These are phyloP conservation scores for Patella ulyssiponensis DNA, from an alignment of 2,888 invertebrate genomes.

Conservation along the genomic window DNA sequence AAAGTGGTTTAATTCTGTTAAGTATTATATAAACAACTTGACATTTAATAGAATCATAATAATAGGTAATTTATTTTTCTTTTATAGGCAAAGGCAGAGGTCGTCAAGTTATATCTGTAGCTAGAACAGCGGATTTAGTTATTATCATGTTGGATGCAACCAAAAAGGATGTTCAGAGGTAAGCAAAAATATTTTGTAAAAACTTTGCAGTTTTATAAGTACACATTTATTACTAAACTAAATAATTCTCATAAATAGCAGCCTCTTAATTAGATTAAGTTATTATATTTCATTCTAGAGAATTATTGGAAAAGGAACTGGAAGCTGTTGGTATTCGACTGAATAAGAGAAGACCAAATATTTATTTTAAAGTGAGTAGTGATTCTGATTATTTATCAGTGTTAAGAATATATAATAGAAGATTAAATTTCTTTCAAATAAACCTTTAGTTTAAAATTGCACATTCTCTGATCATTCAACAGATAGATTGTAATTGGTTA, in stretches of 20 bases:
- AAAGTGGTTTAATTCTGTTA: no score
- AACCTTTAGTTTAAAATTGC: no score
- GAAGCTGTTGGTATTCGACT: slow-evolving; percentile 98
- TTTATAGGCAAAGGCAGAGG: slow-evolving; percentile 86
- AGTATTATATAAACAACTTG: background rate
- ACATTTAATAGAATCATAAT: background rate
- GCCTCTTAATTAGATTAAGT: background rate
- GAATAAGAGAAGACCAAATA: slow-evolving; percentile 95
- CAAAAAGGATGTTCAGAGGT: slow-evolving; percentile 93
- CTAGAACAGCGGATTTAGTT: slow-evolving; percentile 96
- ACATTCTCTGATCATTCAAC: no score
- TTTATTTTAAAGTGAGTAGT: slow-evolving; percentile 90
- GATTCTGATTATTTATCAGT: no score
- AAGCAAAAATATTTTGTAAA: no score
- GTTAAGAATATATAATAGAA: no score
- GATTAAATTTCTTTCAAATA: no score
- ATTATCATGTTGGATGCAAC: slow-evolving; percentile 99
- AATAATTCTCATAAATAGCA: background rate
- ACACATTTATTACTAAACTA: background rate
- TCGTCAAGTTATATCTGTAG: slow-evolving; percentile 97
- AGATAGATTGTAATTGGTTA: no score
- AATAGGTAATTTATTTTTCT: slow-evolving; percentile 20
- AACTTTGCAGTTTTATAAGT: no score
- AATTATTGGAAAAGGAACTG: slow-evolving; percentile 91
- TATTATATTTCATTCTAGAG: slow-evolving; percentile 72